Conservation (phyloP, 1,140 invertebrate species). For the Ephestia elutella region DNA sequence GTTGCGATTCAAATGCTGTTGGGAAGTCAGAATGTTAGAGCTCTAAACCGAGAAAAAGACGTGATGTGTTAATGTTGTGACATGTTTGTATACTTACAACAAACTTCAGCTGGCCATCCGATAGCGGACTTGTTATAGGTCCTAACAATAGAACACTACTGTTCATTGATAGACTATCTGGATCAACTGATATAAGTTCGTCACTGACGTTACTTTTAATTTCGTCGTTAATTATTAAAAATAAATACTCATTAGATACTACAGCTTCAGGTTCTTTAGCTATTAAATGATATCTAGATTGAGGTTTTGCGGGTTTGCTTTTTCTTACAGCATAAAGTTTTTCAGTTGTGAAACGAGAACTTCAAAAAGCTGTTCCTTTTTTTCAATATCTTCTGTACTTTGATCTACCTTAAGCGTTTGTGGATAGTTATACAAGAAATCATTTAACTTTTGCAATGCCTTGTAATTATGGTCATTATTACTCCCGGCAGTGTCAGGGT, state of each 20-base stretch:
- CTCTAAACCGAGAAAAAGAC: no score
- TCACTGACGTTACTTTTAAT: conserved; percentile 46
- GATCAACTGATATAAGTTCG: conserved; percentile 52
- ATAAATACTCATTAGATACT: conserved; percentile 44
- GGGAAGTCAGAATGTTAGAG: no score
- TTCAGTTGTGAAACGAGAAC: conserved; percentile 54
- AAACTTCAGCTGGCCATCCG: conserved; percentile 45
- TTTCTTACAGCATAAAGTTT: conserved; percentile 56
- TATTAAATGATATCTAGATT: not conserved
- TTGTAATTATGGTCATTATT: conserved; percentile 33
- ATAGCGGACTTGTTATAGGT: conserved; percentile 47
- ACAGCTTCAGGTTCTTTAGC: not conserved
- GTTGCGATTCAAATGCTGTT: no score
- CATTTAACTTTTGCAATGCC: conserved; percentile 50
- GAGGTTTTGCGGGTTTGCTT: conserved; percentile 19
- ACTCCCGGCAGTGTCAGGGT: conserved; percentile 28
- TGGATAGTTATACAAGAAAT: conserved; percentile 37
- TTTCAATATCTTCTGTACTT: conserved; percentile 36
- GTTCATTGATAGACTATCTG: conserved; percentile 55
- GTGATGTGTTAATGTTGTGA: no score
- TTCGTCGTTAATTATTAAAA: conserved; percentile 62
- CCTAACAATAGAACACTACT: conserved; percentile 58
- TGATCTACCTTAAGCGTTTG: conserved; percentile 15
- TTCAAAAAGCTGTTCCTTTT: conserved; percentile 57
- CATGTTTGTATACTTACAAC: conserved; percentile 48